These are phyloP conservation scores for Hystrix brachyura DNA, from an alignment of 2,113 vertebrate species.

Conservation along the genomic window DNA sequence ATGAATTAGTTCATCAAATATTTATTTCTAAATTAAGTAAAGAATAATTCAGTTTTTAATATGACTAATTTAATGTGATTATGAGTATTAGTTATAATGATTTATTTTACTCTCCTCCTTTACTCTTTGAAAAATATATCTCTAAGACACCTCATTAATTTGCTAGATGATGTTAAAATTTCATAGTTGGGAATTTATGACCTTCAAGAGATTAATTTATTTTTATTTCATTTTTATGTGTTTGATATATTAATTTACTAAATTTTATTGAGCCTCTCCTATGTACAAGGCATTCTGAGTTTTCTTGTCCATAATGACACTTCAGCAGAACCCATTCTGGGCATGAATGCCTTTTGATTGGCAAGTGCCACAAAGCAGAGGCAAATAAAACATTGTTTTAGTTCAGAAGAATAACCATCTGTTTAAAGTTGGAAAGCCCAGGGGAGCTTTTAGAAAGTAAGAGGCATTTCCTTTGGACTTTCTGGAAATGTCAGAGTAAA, in stretches of 20 bases:
- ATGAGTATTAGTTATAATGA: background rate
- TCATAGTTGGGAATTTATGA: background rate
- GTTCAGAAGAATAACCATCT: background rate
- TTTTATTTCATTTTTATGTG: background rate
- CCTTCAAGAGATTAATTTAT: background rate
- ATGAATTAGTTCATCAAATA: constrained; percentile 51
- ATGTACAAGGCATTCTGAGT: background rate
- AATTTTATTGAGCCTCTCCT: background rate
- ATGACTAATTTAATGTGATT: background rate
- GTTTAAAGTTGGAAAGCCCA: background rate
- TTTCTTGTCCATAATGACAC: background rate
- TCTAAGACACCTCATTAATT: background rate
- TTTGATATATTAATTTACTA: background rate
- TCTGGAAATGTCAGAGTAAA: background rate
- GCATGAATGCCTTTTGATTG: too few species aligned
- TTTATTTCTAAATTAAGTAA: constrained; percentile 42
- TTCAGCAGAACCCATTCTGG: background rate
- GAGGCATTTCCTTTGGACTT: background rate
- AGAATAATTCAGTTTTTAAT: background rate
- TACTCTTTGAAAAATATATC: background rate
- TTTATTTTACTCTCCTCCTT: background rate
- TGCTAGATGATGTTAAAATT: constrained; percentile 34
- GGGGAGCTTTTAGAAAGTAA: background rate
- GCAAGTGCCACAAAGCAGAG: background rate
- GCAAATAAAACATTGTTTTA: background rate